Conservation (phyloP, 2,113 vertebrate species). For the Scomber colias region DNA sequence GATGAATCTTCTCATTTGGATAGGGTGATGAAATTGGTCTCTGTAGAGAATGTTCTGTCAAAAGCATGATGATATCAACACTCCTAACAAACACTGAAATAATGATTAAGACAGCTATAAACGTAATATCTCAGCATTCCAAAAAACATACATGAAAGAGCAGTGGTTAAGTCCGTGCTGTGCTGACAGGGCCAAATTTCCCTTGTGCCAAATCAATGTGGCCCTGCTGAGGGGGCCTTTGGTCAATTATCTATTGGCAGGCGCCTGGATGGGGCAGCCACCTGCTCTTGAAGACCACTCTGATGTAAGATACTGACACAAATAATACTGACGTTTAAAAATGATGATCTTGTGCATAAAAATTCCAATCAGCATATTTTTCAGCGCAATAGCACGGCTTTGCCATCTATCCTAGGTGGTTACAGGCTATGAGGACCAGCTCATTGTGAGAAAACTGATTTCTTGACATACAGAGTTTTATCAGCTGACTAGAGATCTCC, state of each 20-base stretch:
- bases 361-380: slow-evolving; percentile 52
- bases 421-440: slow-evolving; percentile 8
- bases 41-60: slow-evolving; percentile 5
- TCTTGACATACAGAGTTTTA: slow-evolving; percentile 36
- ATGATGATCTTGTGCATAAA: slow-evolving; percentile 48
- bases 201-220: slow-evolving; percentile 76
- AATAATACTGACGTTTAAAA: slow-evolving; percentile 51
- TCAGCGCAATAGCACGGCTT: slow-evolving; percentile 20
- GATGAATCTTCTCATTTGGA: slow-evolving; percentile 25
- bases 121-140: slow-evolving; percentile 18
- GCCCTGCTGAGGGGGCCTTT: slow-evolving; percentile 67
- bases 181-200: slow-evolving; percentile 47
- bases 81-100: slow-evolving; percentile 19
- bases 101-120: slow-evolving; percentile 17
- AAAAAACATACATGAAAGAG: slow-evolving; percentile 51
- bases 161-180: slow-evolving; percentile 43
- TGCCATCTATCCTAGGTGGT: slow-evolving; percentile 31
- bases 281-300: slow-evolving; percentile 75
- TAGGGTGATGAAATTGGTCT: slow-evolving; percentile 23
- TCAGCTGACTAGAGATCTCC: slow-evolving; percentile 51
- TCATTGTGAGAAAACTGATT: slow-evolving; percentile 49
- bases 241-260: slow-evolving; percentile 81
- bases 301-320: slow-evolving; percentile 65
- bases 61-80: slow-evolving; percentile 38
- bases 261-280: slow-evolving; percentile 68